A percentile compares a stretch with the other conserved stretches of the same genome.
These are phyloP conservation scores for Lacanobia wlatinum DNA, from an alignment of 2,888 invertebrate species.

Conservation along the genomic window DNA sequence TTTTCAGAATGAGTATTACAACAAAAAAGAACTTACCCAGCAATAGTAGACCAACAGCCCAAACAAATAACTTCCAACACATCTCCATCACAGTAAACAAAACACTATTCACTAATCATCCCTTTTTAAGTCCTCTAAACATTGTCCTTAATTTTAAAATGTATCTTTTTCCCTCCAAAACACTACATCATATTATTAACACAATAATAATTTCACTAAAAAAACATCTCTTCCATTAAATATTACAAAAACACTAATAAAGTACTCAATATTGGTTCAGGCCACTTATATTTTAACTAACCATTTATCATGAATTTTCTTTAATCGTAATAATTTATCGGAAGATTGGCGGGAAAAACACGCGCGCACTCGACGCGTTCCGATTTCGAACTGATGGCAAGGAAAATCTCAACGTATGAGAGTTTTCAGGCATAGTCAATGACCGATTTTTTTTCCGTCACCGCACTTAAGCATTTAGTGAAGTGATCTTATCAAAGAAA, in stretches of 20 bases:
- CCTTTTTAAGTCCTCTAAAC: conserved; percentile 24
- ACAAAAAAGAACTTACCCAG: conserved; percentile 68
- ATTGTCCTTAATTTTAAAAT: conserved; percentile 24
- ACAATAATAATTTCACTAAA: conserved; percentile 12
- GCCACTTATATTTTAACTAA: conserved; percentile 18
- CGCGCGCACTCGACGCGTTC: conserved; percentile 44
- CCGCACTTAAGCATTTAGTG: conserved; percentile 32
- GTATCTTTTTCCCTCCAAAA: conserved; percentile 2
- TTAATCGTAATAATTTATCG: conserved; percentile 50
- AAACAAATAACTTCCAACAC: conserved; percentile 70
- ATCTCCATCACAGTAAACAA: conserved; percentile 57
- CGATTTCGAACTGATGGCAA: conserved; percentile 49
- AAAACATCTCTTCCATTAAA: conserved; percentile 18
- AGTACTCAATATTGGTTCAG: conserved; percentile 26
- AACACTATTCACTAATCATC: conserved; percentile 49
- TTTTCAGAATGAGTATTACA: not conserved
- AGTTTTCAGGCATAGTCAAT: conserved; percentile 41
- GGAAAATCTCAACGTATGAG: conserved; percentile 48
- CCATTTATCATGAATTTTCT: conserved; percentile 33
- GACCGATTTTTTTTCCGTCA: conserved; percentile 46
- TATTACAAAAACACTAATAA: conserved; percentile 20
- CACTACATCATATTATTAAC: conserved; percentile 44
- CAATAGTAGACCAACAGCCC: conserved; percentile 67
- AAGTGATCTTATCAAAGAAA: conserved; percentile 19
- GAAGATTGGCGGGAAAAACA: conserved; percentile 30